A percentile compares a stretch with the other conserved stretches of the same genome.
Evolutionary conservation across 1,140 invertebrate species (phyloP).

Genomic region (Zaprionus capensis): DNA sequence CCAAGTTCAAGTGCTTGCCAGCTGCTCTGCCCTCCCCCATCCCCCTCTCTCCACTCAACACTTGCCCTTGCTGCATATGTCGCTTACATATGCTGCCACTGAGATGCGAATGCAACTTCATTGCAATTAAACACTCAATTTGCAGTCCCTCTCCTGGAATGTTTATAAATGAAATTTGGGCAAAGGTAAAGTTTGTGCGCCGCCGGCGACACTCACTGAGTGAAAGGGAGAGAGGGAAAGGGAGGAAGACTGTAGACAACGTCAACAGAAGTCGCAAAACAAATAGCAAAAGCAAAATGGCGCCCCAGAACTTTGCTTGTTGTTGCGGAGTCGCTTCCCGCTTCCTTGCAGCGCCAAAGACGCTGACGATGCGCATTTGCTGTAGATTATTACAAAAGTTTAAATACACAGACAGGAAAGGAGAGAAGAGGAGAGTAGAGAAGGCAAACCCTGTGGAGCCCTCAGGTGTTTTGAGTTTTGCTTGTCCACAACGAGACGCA

Average conservation of each 20-base stretch:
- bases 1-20: constrained; percentile 30
- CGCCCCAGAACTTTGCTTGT: constrained; percentile 63
- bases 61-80: constrained; percentile 3
- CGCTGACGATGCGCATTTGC: constrained; percentile 75
- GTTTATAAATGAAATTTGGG: constrained; percentile 77
- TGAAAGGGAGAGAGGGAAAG: constrained; percentile 8
- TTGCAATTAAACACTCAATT: constrained; percentile 79
- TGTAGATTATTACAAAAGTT: constrained; percentile 80
- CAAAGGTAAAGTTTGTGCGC: constrained; percentile 74
- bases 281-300: constrained; percentile 77
- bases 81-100: constrained; percentile 59
- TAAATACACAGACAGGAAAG: constrained; percentile 72
- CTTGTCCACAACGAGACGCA: constrained; percentile 51
- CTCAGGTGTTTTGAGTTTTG: constrained; percentile 70
- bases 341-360: constrained; percentile 36
- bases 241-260: constrained; percentile 43
- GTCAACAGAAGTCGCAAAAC: constrained; percentile 78
- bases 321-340: constrained; percentile 12
- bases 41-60: not conserved
- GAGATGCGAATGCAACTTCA: constrained; percentile 56
- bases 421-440: constrained; percentile 26
- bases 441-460: not conserved
- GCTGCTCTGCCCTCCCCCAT: constrained; percentile 3
- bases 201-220: constrained; percentile 21
- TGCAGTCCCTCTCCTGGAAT: constrained; percentile 59